phyloP scores from a whole-genome alignment of 64 coral and sea anemone species.

The Pachyseris speciosa region DNA sequence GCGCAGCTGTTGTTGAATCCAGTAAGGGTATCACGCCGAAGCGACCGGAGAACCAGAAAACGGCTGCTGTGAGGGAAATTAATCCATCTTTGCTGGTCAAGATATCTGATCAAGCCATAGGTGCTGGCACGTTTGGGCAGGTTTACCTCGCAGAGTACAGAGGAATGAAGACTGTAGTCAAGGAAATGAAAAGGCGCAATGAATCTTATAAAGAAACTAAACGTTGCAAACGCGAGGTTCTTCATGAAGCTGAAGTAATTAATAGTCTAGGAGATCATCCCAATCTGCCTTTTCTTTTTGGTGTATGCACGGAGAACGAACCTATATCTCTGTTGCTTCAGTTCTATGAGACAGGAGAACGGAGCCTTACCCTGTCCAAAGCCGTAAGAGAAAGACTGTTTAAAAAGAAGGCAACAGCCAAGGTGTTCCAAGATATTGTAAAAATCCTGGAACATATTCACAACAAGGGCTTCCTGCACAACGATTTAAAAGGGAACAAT shows the following conservation, averaged over 20 bases:
- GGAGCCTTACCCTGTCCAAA: background rate
- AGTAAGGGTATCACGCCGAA: background rate
- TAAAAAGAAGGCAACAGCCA: background rate
- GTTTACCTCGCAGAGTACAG: conserved; percentile 1
- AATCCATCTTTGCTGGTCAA: background rate
- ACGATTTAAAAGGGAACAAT: conserved; percentile 42
- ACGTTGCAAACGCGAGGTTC: conserved; percentile 4
- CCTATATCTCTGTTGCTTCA: background rate
- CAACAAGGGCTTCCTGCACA: conserved; percentile 16
- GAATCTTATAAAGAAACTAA: background rate
- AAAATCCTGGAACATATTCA: conserved; percentile 14
- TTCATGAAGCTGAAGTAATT: background rate
- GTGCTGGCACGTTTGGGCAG: background rate
- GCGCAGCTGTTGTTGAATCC: background rate
- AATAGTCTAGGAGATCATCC: conserved; percentile 33
- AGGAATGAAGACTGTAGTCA: conserved; percentile 31
- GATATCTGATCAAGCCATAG: background rate
- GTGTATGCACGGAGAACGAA: background rate
- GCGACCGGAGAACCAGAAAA: background rate
- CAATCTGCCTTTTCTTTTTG: too few species aligned
- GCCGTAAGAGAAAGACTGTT: background rate
- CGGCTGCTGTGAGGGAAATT: background rate
- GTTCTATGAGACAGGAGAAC: background rate
- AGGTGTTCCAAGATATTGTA: background rate
- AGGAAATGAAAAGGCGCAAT: conserved; percentile 26